Conservation (phyloP, 2,888 invertebrate species). For the Schizaphis graminum region DNA sequence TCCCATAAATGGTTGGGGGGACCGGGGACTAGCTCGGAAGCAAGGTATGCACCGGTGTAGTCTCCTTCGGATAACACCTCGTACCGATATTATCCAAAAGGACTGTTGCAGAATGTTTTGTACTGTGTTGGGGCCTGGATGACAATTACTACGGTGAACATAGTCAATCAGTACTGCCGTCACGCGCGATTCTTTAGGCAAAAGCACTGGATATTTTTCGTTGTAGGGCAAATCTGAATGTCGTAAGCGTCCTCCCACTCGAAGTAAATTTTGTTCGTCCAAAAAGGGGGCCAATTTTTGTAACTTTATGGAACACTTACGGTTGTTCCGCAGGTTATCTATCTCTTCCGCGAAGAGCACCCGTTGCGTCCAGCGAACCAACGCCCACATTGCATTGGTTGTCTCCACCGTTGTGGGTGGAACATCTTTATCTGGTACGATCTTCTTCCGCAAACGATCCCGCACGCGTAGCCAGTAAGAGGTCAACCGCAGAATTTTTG, state of each 20-base stretch:
- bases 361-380: not conserved
- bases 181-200: slow-evolving; percentile 55
- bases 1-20: slow-evolving; percentile 64
- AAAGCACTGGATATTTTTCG: slow-evolving; percentile 58
- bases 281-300: slow-evolving; percentile 51
- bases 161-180: slow-evolving; percentile 18
- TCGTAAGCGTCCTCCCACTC: slow-evolving; percentile 62
- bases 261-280: slow-evolving; percentile 27
- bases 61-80: slow-evolving; percentile 14
- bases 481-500: not conserved
- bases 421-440: not conserved
- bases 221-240: slow-evolving; percentile 44
- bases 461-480: not conserved
- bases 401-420: not conserved
- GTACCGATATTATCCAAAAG: not conserved
- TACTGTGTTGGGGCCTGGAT: not conserved
- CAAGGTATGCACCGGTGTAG: slow-evolving; percentile 58
- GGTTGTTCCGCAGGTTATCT: no score
- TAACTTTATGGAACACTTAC: not conserved
- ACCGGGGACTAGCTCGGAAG: slow-evolving; percentile 32
- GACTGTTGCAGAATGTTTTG: not conserved
- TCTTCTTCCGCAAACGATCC: not conserved
- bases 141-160: not conserved
- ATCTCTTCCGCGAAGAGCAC: not conserved
- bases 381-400: not conserved